Evolutionary conservation across 2,113 vertebrate genomes (phyloP), one percentile per base, ranked within the genome.

Genomic region (Actenoides hombroni): DNA sequence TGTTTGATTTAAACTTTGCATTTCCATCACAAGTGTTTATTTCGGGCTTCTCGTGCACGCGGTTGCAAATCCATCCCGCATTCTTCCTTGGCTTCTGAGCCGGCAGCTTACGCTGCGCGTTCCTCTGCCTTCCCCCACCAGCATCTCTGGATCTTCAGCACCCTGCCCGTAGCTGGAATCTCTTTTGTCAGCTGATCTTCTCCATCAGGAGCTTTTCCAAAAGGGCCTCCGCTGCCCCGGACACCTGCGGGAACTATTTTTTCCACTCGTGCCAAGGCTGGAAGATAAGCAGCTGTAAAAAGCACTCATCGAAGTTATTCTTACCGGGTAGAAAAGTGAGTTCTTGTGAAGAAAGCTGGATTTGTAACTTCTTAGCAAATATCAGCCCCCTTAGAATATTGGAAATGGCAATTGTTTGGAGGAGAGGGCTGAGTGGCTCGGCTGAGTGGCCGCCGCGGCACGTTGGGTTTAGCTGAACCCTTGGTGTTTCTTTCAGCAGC

Each of bases 101-200:
- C 29, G 20, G n/a, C 10, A 0, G n/a, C 2, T 29, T 18, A 10
- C 17, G 18, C 70, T 35, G 33, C 2, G 1, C 10, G 11, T 49
- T 11, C 20, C 9, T 25, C n/a, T 35, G 57, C 57, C 51, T 57
- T 37, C 49, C 20, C 8, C 10, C 7, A 6, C 11, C 39, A 24
- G 29, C 76, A 8, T 7, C 80, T 76, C 24, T 23, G 74, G 12
- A 1, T 35, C n/a, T 37, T 44, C 61, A 31, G 28, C 42, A 2
- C 13, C 3, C 0, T 1, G 3, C 2, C 1, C 40, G 20, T 5
- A 0, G 16, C 35, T 8, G 11, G 40, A 46, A 6, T 40, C 21
- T 31, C 44, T 79, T 69, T 31, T 5, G 60, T 35, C 16, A 28
- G 49, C 48, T 26, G 20, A 5, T 11, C 18, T 49, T 19, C 46